Conservation (phyloP, 1,140 invertebrate species). For the Drosophila novamexicana region DNA sequence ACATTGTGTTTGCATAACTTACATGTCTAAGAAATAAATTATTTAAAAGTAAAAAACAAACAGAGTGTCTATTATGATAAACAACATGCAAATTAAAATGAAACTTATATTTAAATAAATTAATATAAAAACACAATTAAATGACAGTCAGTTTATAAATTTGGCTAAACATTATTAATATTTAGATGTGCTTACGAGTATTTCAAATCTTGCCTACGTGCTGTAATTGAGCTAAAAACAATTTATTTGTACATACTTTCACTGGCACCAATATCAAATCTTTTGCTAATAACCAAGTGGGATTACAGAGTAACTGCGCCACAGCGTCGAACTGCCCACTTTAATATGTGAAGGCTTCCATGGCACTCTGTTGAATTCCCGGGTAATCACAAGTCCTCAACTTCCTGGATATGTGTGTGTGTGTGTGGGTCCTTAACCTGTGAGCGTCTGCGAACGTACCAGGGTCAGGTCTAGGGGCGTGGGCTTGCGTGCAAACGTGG, state of each 20-base stretch:
- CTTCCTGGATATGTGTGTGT: background rate
- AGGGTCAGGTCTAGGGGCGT: constrained; percentile 89
- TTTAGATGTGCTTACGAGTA: constrained; percentile 11
- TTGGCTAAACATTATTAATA: constrained; percentile 56
- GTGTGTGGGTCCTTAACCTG: constrained; percentile 25
- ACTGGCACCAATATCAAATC: constrained; percentile 70
- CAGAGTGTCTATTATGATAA: constrained; percentile 56
- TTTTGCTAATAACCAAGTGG: constrained; percentile 4
- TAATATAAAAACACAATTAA: constrained; percentile 52
- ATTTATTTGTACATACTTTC: constrained; percentile 74
- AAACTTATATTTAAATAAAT: constrained; percentile 45
- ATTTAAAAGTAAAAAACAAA: constrained; percentile 80
- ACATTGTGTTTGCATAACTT: constrained; percentile 37
- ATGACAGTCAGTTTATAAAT: constrained; percentile 67
- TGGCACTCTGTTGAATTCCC: constrained; percentile 58
- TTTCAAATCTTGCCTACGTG: constrained; percentile 3
- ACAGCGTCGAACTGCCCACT: background rate
- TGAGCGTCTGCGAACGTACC: constrained; percentile 82
- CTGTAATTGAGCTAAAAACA: constrained; percentile 68
- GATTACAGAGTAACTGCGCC: constrained; percentile 25
- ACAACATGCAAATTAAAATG: constrained; percentile 56
- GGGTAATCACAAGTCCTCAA: constrained; percentile 36
- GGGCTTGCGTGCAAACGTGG: constrained; percentile 76
- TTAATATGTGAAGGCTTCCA: background rate
- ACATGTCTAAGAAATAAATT: constrained; percentile 63